Conservation (phyloP, 2,888 invertebrate genomes). For the Idaea aversata region DNA sequence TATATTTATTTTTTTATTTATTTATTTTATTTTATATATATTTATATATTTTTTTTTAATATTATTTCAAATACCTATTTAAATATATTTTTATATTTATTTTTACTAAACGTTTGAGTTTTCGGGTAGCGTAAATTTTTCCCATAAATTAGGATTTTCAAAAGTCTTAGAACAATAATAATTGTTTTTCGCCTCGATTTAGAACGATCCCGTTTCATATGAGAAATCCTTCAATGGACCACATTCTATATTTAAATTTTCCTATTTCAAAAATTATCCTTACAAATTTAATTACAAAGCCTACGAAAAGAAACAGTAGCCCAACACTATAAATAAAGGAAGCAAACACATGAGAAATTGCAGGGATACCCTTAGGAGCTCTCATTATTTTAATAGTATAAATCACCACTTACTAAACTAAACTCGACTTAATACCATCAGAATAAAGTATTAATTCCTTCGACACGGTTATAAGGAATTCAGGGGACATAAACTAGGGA, state of each 20-base stretch:
- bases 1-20: too few species aligned
- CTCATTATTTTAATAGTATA: constrained; percentile 75
- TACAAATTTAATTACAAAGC: constrained; percentile 37
- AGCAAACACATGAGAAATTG: constrained; percentile 73
- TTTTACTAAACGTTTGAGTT: too few species aligned
- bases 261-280: constrained; percentile 24
- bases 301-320: constrained; percentile 62
- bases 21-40: too few species aligned
- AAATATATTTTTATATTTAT: too few species aligned
- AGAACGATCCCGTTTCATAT: too few species aligned
- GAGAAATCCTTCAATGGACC: too few species aligned
- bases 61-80: too few species aligned
- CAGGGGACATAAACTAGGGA: constrained; percentile 20
- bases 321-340: constrained; percentile 70
- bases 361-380: constrained; percentile 67
- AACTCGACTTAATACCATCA: constrained; percentile 31
- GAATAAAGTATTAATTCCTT: constrained; percentile 33
- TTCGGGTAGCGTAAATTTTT: too few species aligned
- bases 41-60: too few species aligned
- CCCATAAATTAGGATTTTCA: too few species aligned
- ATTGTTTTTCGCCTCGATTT: too few species aligned
- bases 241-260: not conserved
- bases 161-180: too few species aligned
- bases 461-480: constrained; percentile 17
- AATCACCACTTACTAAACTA: constrained; percentile 39